Percentiles rank a stretch among this genome's conserved stretches.
Evolutionary conservation across 2,888 invertebrate genomes (phyloP).

Genomic region (Athalia circularis): DNA sequence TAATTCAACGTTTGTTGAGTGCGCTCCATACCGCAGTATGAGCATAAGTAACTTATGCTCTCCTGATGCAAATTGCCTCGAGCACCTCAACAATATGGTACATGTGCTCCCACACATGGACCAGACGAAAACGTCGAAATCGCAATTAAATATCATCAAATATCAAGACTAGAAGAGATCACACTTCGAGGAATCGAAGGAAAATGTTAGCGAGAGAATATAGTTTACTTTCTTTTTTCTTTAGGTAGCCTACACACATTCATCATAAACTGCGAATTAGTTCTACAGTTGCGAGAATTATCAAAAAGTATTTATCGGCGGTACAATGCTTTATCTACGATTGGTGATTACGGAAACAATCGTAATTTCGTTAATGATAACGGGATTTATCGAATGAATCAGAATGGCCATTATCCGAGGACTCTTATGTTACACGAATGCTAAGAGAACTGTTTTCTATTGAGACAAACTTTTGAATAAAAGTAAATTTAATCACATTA

Average conservation of each 20-base stretch:
- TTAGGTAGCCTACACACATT: too few relatives aligned
- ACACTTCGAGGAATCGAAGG: too few relatives aligned
- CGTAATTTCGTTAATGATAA: neutral
- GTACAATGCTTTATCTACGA: too few relatives aligned
- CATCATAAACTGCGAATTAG: too few relatives aligned
- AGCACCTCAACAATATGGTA: conserved; percentile 24
- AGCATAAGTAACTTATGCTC: conserved; percentile 1
- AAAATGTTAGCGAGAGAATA: too few relatives aligned
- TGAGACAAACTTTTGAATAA: neutral
- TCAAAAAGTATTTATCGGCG: too few relatives aligned
- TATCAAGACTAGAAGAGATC: too few relatives aligned
- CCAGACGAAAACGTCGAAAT: neutral
- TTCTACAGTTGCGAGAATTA: too few relatives aligned
- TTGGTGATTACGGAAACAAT: too few relatives aligned
- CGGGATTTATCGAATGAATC: neutral
- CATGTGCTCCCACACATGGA: too few relatives aligned
- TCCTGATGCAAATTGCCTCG: conserved; percentile 36
- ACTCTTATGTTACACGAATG: neutral
- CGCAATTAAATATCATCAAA: too few relatives aligned
- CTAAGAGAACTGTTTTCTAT: neutral
- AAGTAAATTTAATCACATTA: neutral
- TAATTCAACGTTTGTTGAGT: conserved; percentile 4
- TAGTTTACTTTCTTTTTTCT: too few relatives aligned
- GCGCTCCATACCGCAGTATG: neutral
- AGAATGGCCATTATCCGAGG: conserved; percentile 9